Evolutionary conservation across 1,140 invertebrate genomes (phyloP), one percentile per base, ranked within the genome.

Genomic region (Cryptotermes secundus): DNA sequence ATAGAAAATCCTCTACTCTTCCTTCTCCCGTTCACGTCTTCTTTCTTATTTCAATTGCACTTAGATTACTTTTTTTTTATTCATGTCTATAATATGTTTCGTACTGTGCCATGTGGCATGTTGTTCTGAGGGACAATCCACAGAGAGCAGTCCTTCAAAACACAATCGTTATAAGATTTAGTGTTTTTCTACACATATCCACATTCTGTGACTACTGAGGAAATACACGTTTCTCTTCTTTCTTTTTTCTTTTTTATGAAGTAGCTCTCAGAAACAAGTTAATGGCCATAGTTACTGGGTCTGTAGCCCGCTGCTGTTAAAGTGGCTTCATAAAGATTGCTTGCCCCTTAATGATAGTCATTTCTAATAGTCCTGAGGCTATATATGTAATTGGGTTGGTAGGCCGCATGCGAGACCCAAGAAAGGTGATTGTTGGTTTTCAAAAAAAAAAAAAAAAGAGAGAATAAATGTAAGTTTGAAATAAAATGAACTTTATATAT

Each of bases 351-450:
- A 72, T 72, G 59, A 72, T 31, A 72, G 59, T 72, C 26, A 72
- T 72, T 72, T 72, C 26, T 72, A 72, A 72, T 31, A 31, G 26
- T 72, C 59, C 59, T 14, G 26, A 16, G 59, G 59, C 59, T 72
- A 72, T 31, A 16, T n/a, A 31, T 72, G 59, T 72, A 72, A 72
- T 31, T 72, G 59, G 59, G 59, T 72, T 72, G 59, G 59, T 72
- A 72, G 59, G 59, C 26, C 59, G 59, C 59, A 72, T 9, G 59
- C 19, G 53, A 31, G 59, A 10, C 26, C 26, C 9, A 31, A n/a
- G 16, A n/a, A 72, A n/a, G 59, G 59, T 31, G n/a, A 72, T 72
- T 72, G 59, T 72, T 72, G 59, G 59, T 72, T 72, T 72, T 72
- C 59, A 72, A 72, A 72, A 72, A 6, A 72, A 72, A 38, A 72